A percentile compares a stretch with the other conserved stretches of the same genome.
Evolutionary conservation across 2,888 invertebrate genomes (phyloP).

Genomic region (Drosophila incognita): DNA sequence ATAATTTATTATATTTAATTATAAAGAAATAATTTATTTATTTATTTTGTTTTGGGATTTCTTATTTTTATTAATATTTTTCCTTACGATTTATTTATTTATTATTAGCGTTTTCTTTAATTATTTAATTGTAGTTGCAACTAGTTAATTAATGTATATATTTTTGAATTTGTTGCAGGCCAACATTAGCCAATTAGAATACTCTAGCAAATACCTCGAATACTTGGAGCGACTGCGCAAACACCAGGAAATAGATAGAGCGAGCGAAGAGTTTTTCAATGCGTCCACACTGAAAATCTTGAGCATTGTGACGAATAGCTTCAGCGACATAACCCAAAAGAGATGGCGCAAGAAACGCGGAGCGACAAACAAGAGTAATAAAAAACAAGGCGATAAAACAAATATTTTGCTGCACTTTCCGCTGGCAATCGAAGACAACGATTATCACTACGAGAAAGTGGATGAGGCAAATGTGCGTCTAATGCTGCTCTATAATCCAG

Average conservation of each 20-base stretch:
- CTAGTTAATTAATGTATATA: not conserved
- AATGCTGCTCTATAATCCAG: conserved; percentile 79
- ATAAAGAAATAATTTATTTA: no score
- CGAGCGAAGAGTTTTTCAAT: not conserved
- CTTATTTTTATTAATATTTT: no score
- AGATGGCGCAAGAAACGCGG: conserved; percentile 39
- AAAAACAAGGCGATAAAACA: conserved; percentile 41
- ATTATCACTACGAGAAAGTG: conserved; percentile 66
- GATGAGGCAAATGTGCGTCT: conserved; percentile 83
- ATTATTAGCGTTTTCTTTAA: no score
- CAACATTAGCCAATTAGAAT: conserved; percentile 88
- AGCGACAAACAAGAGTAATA: not conserved
- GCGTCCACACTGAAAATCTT: conserved; percentile 60
- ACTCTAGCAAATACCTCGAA: conserved; percentile 87
- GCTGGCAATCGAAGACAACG: conserved; percentile 50
- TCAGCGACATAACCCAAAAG: conserved; percentile 49
- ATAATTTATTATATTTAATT: no score
- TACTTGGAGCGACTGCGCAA: conserved; percentile 86
- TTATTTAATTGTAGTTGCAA: not conserved
- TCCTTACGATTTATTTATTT: no score
- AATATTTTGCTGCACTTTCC: conserved; percentile 71
- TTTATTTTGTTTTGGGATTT: no score
- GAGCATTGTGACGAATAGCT: conserved; percentile 70
- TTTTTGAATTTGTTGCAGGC: conserved; percentile 85
- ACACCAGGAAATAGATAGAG: conserved; percentile 5